These are phyloP conservation scores for Cremastinae sp. DNA, from an alignment of 2,888 invertebrate genomes.

Conservation along the genomic window DNA sequence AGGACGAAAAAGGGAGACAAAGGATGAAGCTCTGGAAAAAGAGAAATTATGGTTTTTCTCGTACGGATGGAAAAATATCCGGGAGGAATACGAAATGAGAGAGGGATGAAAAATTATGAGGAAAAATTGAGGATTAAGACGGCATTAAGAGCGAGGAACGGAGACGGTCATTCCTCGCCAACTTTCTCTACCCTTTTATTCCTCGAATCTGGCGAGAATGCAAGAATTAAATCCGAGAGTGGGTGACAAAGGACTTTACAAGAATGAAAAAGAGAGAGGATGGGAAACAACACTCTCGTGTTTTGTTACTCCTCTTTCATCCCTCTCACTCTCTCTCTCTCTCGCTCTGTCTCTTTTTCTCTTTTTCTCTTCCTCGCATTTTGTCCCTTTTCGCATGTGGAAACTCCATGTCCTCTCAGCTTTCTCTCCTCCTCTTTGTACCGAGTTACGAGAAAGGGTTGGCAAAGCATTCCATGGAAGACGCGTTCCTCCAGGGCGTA, in stretches of 20 bases:
- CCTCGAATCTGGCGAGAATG: slow-evolving; percentile 56
- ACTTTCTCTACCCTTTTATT: slow-evolving; percentile 19
- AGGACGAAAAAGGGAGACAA: not conserved
- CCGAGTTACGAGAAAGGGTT: slow-evolving; percentile 60
- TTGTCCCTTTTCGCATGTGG: slow-evolving; percentile 52
- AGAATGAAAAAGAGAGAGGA: slow-evolving; percentile 7
- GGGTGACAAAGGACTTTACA: slow-evolving; percentile 46
- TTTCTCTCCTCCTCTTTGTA: slow-evolving; percentile 33
- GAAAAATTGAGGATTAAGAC: slow-evolving; percentile 36
- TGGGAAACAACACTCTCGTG: slow-evolving; percentile 44
- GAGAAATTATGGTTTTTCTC: not conserved
- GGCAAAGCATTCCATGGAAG: slow-evolving; percentile 74
- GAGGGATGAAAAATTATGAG: slow-evolving; percentile 22
- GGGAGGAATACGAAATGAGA: slow-evolving; percentile 3
- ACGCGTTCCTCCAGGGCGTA: slow-evolving; percentile 48
- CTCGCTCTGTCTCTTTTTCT: slow-evolving; percentile 52
- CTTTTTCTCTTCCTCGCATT: slow-evolving; percentile 56
- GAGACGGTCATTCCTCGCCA: slow-evolving; percentile 29
- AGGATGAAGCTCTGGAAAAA: not conserved
- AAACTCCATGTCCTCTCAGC: slow-evolving; percentile 34
- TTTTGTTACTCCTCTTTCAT: slow-evolving; percentile 44
- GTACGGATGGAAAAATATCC: not conserved
- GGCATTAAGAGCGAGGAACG: slow-evolving; percentile 28
- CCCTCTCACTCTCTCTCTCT: slow-evolving; percentile 18
- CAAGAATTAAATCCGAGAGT: slow-evolving; percentile 56